Conservation (phyloP, 2,113 vertebrate genomes). For the Pitta sordida region DNA sequence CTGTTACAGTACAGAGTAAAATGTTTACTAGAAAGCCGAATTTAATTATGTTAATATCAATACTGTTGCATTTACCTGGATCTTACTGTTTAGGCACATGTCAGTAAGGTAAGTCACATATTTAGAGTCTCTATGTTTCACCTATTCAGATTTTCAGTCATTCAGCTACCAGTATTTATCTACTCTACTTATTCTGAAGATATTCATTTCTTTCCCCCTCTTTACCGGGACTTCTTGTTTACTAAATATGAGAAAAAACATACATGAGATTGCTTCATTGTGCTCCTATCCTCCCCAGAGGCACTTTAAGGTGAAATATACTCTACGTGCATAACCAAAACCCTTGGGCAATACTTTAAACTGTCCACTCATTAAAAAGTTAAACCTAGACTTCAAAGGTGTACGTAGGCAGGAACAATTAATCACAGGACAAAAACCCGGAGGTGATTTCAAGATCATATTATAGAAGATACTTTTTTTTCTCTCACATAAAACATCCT, state of each 20-base stretch:
- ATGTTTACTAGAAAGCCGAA: background rate
- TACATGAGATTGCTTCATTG: accelerated
- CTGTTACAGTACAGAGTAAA: background rate
- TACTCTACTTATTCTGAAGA: background rate
- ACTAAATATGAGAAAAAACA: background rate
- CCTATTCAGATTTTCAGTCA: background rate
- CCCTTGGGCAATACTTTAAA: background rate
- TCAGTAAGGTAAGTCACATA: background rate
- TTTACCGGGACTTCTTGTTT: background rate
- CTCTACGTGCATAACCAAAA: background rate
- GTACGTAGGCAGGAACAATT: background rate
- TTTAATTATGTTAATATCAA: background rate
- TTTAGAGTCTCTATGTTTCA: background rate
- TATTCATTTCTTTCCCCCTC: background rate
- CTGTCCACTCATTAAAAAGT: background rate
- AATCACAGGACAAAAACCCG: background rate
- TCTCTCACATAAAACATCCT: background rate
- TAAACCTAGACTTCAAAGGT: background rate
- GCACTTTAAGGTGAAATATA: background rate
- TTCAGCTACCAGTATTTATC: background rate
- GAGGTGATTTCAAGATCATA: background rate
- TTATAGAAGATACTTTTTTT: background rate
- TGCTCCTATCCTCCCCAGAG: background rate
- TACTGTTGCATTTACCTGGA: background rate
- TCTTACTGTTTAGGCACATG: background rate